Base-by-base conservation (phyloP, 2,797 vertebrate genomes). In the Fundulus diaphanus region DNA sequence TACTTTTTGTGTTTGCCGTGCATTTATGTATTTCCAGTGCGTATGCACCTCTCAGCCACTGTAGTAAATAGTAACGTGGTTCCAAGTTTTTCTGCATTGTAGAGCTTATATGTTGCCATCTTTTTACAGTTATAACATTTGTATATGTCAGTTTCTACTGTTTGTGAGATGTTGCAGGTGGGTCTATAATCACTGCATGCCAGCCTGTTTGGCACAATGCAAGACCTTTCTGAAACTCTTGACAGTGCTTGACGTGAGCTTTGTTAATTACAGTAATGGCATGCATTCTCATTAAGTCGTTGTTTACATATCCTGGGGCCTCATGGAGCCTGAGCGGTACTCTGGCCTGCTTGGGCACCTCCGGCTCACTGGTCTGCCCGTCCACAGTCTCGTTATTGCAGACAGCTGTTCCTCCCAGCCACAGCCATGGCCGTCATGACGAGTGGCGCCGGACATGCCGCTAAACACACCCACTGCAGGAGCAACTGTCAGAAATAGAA, bases 201-300 rank as follows among this genome's bases (percentile, higher is more conserved):
- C 80, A 86, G 82, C 83, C 74, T 83, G 86, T 86, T 78, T 76
- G 77, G 71, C 79, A 88, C 81, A 91, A 91, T 37, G 71, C 82
- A 79, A 93, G 91, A 91, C 91, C 92, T 87, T 92, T 79, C 85
- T 90, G 85, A 90, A 90, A 90, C 84, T 91, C 88, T 87, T 80
- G 94, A 95, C 94, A 95, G 93, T 89, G 87, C 90, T 94, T 95
- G 94, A 95, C 90, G 80, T 93, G 94, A 92, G 91, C 93, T 82
- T 90, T 91, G 94, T 94, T 95, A 96, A 96, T 95, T 95, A 95
- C 92, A 94, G 90, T 94, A 95, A 96, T 95, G 93, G 89, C 92
- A 90, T 78, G 88, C 90, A 90, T 93, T 93, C 93, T 95, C 93
- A 94, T 95, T 95, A 94, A 94, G 93, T 91, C 90, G 85, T 92